Evolutionary conservation across 1,140 invertebrate species (phyloP).

Genomic region (Chironomus tepperi): DNA sequence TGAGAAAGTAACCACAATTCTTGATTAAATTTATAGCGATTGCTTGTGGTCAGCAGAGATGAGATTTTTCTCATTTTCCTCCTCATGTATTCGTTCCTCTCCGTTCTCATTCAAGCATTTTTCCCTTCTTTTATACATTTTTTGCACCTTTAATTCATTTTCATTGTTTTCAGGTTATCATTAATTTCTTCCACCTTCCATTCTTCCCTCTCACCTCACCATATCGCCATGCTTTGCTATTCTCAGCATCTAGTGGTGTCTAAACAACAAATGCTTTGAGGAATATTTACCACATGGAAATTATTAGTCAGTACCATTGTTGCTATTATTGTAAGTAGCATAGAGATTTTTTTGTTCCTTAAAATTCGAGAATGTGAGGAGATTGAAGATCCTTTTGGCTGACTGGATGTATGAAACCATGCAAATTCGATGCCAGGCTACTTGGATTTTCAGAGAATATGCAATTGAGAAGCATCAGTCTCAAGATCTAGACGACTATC

Average conservation of each 20-base stretch:
- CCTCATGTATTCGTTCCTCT: background rate
- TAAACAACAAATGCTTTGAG: conserved; percentile 13
- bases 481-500: no score
- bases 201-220: background rate
- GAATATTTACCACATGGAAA: conserved; percentile 4
- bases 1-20: background rate
- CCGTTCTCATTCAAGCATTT: background rate
- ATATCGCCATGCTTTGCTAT: no score
- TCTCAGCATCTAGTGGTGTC: background rate
- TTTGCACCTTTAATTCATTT: conserved; percentile 13
- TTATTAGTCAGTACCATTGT: background rate
- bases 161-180: conserved; percentile 13
- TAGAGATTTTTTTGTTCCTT: no score
- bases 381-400: no score
- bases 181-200: background rate
- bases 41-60: conserved; percentile 5
- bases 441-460: no score
- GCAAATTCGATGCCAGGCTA: no score
- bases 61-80: conserved; percentile 2
- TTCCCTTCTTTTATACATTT: background rate
- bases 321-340: no score
- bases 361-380: no score
- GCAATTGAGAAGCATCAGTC: no score
- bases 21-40: conserved; percentile 14
- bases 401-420: no score